Conservation (phyloP, 2,113 vertebrate genomes). For the Melanerpes aurifrons region DNA sequence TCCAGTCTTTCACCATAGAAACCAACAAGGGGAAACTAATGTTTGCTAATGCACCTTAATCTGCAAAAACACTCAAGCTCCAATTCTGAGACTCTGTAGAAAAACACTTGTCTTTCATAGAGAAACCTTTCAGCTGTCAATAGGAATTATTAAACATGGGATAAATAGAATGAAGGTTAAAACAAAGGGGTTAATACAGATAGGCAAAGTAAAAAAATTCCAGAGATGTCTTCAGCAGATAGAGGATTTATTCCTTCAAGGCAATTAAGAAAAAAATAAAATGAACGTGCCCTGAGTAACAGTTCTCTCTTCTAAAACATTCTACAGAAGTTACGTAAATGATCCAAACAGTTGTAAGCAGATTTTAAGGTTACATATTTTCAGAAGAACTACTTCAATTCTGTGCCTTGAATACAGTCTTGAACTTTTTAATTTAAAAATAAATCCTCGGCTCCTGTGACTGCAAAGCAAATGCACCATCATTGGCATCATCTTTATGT, state of each 20-base stretch:
- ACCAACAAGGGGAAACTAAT: neutral
- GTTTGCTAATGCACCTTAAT: constrained; percentile 1
- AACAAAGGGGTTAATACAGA: neutral
- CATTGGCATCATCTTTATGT: neutral
- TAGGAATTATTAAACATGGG: neutral
- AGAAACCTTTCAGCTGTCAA: neutral
- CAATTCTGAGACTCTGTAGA: neutral
- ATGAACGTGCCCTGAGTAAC: neutral
- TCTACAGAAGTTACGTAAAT: neutral
- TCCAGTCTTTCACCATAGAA: neutral
- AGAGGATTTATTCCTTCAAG: constrained; percentile 1
- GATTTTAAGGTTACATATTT: neutral
- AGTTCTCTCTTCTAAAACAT: neutral
- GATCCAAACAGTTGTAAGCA: neutral
- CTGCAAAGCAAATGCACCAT: neutral
- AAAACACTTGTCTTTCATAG: neutral
- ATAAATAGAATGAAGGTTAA: neutral
- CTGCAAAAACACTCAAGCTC: neutral
- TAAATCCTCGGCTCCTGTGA: neutral
- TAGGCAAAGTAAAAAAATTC: neutral
- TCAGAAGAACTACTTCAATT: neutral
- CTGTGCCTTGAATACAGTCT: neutral
- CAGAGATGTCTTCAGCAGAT: neutral
- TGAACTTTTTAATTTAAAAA: neutral
- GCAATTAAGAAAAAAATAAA: neutral